phyloP scores from a whole-genome alignment of 2,888 invertebrate species.

The Atherix ibis region DNA sequence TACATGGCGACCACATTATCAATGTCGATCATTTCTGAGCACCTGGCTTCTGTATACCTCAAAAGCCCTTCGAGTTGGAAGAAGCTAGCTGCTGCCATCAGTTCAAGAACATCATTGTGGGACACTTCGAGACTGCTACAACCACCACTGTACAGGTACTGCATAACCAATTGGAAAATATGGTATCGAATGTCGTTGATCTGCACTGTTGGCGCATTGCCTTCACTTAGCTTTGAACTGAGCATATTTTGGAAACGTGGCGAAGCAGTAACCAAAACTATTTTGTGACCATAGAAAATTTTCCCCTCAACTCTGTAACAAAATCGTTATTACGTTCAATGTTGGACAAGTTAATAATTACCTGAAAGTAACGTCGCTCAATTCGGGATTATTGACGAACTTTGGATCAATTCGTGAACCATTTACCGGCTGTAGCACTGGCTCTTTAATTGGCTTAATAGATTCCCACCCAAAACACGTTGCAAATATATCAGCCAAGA shows the following conservation, averaged over 20 bases:
- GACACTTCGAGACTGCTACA: constrained; percentile 63
- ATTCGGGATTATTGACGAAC: constrained; percentile 85
- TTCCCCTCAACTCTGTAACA: constrained; percentile 62
- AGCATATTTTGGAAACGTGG: constrained; percentile 75
- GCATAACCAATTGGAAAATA: constrained; percentile 88
- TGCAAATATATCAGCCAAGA: constrained; percentile 77
- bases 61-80: constrained; percentile 76
- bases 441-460: constrained; percentile 58
- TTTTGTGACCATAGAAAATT: constrained; percentile 85
- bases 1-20: constrained; percentile 86
- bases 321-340: neutral
- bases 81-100: constrained; percentile 84
- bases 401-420: constrained; percentile 77
- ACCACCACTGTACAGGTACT: constrained; percentile 81
- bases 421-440: constrained; percentile 42
- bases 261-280: constrained; percentile 81
- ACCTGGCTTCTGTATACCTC: constrained; percentile 71
- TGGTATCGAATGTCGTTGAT: constrained; percentile 86
- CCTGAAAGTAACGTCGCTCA: constrained; percentile 81
- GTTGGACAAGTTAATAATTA: constrained; percentile 15
- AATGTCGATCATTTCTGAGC: constrained; percentile 67
- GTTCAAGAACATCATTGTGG: constrained; percentile 65
- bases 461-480: constrained; percentile 79
- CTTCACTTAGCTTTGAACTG: constrained; percentile 54
- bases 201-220: constrained; percentile 69